These are phyloP conservation scores for Elysia chlorotica DNA, from an alignment of 1,140 invertebrate genomes.

Conservation along the genomic window DNA sequence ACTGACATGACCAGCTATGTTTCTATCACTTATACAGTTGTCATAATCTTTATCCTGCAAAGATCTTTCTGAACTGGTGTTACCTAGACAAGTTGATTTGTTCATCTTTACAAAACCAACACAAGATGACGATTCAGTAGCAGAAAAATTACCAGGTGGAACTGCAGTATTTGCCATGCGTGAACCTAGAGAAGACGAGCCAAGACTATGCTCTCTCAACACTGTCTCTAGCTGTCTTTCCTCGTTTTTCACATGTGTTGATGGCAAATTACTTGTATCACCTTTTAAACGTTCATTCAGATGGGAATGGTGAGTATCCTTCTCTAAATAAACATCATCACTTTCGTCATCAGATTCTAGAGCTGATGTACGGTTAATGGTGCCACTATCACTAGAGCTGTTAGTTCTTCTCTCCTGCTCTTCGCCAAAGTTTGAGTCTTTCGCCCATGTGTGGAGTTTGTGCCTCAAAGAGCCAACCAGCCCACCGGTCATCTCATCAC, in stretches of 20 bases:
- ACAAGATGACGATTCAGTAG: too few species aligned
- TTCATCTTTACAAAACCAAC: background rate
- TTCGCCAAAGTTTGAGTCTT: too few species aligned
- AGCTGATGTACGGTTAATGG: background rate
- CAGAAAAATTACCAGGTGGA: constrained; percentile 24
- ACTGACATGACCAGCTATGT: too few species aligned
- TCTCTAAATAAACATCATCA: constrained; percentile 6
- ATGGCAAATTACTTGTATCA: too few species aligned
- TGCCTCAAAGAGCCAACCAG: constrained; percentile 37
- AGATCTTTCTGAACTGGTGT: constrained; percentile 6
- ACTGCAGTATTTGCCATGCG: constrained; percentile 38
- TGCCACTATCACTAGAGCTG: constrained; percentile 13
- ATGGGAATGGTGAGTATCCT: too few species aligned
- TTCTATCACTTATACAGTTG: too few species aligned
- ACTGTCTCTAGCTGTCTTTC: constrained; percentile 34
- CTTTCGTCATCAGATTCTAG: constrained; percentile 18
- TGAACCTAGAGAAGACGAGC: constrained; percentile 33
- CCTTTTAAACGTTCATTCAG: too few species aligned
- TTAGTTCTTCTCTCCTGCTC: constrained; percentile 30
- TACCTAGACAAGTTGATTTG: background rate
- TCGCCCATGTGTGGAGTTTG: constrained; percentile 34
- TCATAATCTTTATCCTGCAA: too few species aligned
- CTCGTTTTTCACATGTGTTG: too few species aligned
- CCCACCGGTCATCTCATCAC: too few species aligned
- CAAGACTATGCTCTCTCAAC: constrained; percentile 33